Conservation (phyloP, 2,113 vertebrate genomes). For the Erythrocercus mccallii region DNA sequence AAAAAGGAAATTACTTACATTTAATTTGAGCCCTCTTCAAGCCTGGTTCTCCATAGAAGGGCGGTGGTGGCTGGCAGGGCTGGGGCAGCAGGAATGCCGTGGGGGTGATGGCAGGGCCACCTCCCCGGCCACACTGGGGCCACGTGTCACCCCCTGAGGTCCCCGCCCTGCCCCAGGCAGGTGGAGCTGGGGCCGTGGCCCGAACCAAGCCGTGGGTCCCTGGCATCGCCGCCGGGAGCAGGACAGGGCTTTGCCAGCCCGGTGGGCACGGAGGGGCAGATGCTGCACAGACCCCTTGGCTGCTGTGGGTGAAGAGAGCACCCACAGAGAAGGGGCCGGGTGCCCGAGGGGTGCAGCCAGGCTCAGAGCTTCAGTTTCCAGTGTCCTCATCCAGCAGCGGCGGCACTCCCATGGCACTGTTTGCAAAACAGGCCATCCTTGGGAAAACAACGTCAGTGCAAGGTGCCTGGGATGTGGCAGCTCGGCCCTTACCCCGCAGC, state of each 20-base stretch:
- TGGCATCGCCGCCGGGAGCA: neutral
- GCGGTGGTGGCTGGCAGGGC: rapidly evolving
- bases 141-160: rapidly evolving
- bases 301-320: neutral
- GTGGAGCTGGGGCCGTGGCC: rapidly evolving
- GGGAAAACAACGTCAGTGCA: neutral
- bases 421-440: neutral
- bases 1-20: slow-evolving; percentile 76
- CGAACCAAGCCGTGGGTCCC: rapidly evolving
- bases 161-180: rapidly evolving
- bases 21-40: slow-evolving; percentile 70
- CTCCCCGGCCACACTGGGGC: rapidly evolving
- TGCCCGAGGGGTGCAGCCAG: rapidly evolving
- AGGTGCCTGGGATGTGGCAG: neutral
- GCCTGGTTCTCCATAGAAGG: neutral
- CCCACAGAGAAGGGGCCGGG: neutral
- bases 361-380: neutral
- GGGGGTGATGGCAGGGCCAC: neutral
- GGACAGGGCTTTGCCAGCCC: rapidly evolving
- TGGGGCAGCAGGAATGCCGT: neutral
- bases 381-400: too few relatives aligned
- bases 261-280: rapidly evolving
- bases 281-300: rapidly evolving
- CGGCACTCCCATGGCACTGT: rapidly evolving
- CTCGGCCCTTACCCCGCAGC: neutral